Evolutionary conservation across 2,888 invertebrate genomes (phyloP), one percentile per base, ranked within the genome.

Genomic region (Parelbella ahira): DNA sequence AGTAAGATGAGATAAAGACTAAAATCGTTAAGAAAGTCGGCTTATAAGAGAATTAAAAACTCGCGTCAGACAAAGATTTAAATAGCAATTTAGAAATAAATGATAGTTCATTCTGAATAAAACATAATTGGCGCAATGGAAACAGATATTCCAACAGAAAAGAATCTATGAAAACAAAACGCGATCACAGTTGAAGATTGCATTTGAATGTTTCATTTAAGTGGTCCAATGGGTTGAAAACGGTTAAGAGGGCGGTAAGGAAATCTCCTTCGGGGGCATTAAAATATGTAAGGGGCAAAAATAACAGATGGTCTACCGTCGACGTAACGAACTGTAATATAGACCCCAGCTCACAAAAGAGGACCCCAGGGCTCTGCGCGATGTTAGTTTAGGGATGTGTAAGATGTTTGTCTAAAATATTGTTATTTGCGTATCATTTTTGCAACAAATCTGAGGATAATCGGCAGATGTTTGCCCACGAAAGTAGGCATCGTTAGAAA

Each of bases 381-480:
- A 71, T 76, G 78, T 79, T 76, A 68, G 77, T 79, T 70, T 63
- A 68, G 71, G 76, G 74, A 76, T 76, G 68, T 68, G 69, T 76
- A 75, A 75, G 69, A 74, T 83, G 79, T 83, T 82, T 83, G 74
- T 69, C 60, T 69, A 71, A 80, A 82, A 82, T 78, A 81, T 80
- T 81, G 73, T 76, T 86, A 78, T 84, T 86, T 84, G 75, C 73
- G 68, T 77, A 80, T 82, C 73, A 78, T 79, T 82, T 79, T 79
- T 74, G 68, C 62, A 58, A 58, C 64, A 79, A 81, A 83, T 84
- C 80, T 75, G 68, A 55, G 68, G 68, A 78, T 83, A 75, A 80
- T 78, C 77, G 73, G 63, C 61, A 60, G 64, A 64, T 79, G 75
- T 78, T 79, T 80, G 62, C 63, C 58, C 67, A 70, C 63, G 63